Evolutionary conservation across 2,797 vertebrate species (phyloP), one percentile per base, ranked within the genome.

Genomic region (Gallinago solitaria): DNA sequence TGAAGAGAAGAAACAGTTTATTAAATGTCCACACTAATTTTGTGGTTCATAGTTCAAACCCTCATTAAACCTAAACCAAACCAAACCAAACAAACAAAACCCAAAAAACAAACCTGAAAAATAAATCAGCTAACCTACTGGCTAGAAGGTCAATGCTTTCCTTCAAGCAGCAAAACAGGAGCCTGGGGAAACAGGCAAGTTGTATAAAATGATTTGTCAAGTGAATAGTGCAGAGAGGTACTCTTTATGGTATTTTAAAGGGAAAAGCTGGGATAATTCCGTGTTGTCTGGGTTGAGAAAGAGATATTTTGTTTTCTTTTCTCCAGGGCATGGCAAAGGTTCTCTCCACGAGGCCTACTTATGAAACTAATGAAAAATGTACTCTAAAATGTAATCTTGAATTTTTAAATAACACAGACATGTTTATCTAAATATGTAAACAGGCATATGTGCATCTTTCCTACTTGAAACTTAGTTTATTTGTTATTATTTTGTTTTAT

Each of bases 41-140:
- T 54, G 23, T 67, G 11, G 9, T 30, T 65, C 63, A 69, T 17
- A 14, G 15, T 54, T 83, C 30, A 83, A 94, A 65, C 3, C 4
- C 1, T 45, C 18, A 53, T 33, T 81, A 63, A 57, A 80, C 65
- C 6, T 14, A 50, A 60, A 27, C 23, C 15, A 51, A 51, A 15
- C 16, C 5, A 16, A 51, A 28, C 9, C 15, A 51, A 51, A 28
- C 15, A 51, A 27, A 27, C 8, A 51, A 51, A 47, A 24, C 12
- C 27, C 50, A 9, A 14, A 56, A n/a, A 56, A 56, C 28, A 28
- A 51, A 33, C 7, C 15, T 16, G 30, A 4, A 18, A n/a, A 4
- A 4, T 0, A 12, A 33, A 33, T 14, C 9, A 27, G 1, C 9
- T 65, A 83, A 41, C 5, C 12, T 56, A 11, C n/a, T 59, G 8